A percentile compares a stretch with the other conserved stretches of the same genome.
These are phyloP conservation scores for Micronisus gabar DNA, from an alignment of 2,113 vertebrate genomes.

Conservation along the genomic window DNA sequence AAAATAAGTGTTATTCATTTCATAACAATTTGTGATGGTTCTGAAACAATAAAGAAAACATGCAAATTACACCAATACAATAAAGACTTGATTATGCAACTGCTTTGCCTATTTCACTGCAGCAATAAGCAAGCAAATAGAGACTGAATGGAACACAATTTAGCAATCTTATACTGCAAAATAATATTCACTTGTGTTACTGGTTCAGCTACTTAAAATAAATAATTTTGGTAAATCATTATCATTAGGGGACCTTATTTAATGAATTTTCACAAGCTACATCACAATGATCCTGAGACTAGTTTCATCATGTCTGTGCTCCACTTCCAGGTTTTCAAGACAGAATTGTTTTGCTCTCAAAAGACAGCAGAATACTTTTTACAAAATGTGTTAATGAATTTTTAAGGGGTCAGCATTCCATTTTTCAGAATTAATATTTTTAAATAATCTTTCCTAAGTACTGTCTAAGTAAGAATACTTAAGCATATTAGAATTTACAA, in stretches of 20 bases:
- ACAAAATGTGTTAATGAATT: not conserved
- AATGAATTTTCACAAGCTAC: not conserved
- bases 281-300: not conserved
- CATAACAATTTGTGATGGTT: conserved; percentile 36
- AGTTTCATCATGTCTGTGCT: not conserved
- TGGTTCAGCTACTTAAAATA: conserved; percentile 3
- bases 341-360: not conserved
- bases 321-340: not conserved
- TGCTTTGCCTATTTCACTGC: not conserved
- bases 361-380: not conserved
- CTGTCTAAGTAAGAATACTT: not conserved
- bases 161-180: not conserved
- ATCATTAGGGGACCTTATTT: not conserved
- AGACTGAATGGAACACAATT: not conserved
- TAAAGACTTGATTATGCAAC: conserved; percentile 30
- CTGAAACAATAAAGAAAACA: conserved; percentile 47
- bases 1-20: conserved; percentile 42
- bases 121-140: conserved; percentile 16
- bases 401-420: not conserved
- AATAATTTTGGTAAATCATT: not conserved
- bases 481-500: not conserved
- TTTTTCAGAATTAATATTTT: not conserved
- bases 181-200: not conserved
- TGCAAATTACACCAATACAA: conserved; percentile 33
- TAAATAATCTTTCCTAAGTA: not conserved